These are phyloP conservation scores for Diceros bicornis DNA, from an alignment of 2,797 vertebrate genomes.

Conservation along the genomic window DNA sequence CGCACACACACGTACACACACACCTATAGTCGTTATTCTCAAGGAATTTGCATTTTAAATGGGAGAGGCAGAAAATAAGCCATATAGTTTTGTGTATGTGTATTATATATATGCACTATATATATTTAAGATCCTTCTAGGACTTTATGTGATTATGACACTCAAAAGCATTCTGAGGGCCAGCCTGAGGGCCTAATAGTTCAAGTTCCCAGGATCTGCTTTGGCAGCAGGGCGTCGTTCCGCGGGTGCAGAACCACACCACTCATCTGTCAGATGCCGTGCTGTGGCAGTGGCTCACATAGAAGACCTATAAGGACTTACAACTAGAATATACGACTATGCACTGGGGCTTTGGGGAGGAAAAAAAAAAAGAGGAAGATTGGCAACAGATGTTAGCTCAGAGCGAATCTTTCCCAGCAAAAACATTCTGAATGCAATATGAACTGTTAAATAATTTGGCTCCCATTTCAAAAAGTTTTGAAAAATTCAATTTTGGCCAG, in stretches of 20 bases:
- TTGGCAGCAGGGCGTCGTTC: too few species aligned
- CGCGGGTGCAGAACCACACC: too few species aligned
- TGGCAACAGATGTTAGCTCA: too few species aligned
- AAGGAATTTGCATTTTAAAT: not conserved
- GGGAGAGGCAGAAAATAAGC: not conserved
- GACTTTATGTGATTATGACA: not conserved
- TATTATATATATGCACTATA: not conserved
- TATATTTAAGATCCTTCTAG: not conserved
- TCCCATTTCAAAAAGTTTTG: not conserved
- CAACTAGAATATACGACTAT: too few species aligned
- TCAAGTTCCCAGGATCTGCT: too few species aligned
- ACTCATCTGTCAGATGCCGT: too few species aligned
- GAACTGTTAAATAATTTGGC: not conserved
- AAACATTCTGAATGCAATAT: not conserved
- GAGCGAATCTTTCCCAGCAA: not conserved
- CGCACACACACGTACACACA: not conserved
- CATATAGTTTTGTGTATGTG: not conserved
- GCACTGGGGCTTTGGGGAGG: too few species aligned
- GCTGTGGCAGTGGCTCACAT: too few species aligned
- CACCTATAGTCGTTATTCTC: not conserved
- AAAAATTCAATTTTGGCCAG: constrained; percentile 11
- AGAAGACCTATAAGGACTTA: too few species aligned
- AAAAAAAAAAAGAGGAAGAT: too few species aligned
- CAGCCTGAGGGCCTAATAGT: too few species aligned
- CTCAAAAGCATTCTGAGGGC: not conserved